phyloP scores from a whole-genome alignment of 2,888 invertebrate species.

The Magallana nippona region DNA sequence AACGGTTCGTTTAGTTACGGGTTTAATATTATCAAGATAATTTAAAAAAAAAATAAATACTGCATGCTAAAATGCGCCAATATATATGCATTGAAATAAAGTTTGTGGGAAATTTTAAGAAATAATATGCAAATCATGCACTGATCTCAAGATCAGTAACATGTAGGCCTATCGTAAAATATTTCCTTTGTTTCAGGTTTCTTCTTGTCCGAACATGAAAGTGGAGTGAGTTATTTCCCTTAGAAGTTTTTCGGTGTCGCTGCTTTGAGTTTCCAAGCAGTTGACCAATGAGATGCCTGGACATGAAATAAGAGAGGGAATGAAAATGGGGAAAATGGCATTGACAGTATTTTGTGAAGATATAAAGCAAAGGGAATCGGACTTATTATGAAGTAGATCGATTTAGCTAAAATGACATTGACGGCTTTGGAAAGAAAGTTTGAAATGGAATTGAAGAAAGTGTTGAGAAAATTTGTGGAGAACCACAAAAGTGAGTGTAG shows the following conservation, averaged over 20 bases:
- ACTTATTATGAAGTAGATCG: slow-evolving; percentile 38
- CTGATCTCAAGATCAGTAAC: too few species aligned
- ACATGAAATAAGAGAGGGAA: slow-evolving; percentile 63
- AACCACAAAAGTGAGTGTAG: slow-evolving; percentile 64
- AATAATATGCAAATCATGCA: too few species aligned
- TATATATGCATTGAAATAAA: too few species aligned
- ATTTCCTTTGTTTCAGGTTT: neutral
- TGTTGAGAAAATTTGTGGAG: slow-evolving; percentile 66
- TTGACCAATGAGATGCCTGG: slow-evolving; percentile 63
- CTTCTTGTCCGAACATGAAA: slow-evolving; percentile 30
- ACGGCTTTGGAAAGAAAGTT: slow-evolving; percentile 54
- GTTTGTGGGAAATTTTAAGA: too few species aligned
- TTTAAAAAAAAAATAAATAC: too few species aligned
- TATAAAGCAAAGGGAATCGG: too few species aligned
- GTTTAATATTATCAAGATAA: too few species aligned
- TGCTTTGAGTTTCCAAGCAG: slow-evolving; percentile 35
- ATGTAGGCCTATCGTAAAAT: too few species aligned
- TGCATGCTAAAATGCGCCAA: too few species aligned
- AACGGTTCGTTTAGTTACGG: too few species aligned
- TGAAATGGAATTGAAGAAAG: slow-evolving; percentile 67
- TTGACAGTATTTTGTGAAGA: too few species aligned
- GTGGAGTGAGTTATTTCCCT: neutral
- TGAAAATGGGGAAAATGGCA: slow-evolving; percentile 55
- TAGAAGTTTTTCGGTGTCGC: slow-evolving; percentile 26
- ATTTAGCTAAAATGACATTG: slow-evolving; percentile 57